Conservation (phyloP, 2,888 invertebrate species). For the Phymatocera aterrima region DNA sequence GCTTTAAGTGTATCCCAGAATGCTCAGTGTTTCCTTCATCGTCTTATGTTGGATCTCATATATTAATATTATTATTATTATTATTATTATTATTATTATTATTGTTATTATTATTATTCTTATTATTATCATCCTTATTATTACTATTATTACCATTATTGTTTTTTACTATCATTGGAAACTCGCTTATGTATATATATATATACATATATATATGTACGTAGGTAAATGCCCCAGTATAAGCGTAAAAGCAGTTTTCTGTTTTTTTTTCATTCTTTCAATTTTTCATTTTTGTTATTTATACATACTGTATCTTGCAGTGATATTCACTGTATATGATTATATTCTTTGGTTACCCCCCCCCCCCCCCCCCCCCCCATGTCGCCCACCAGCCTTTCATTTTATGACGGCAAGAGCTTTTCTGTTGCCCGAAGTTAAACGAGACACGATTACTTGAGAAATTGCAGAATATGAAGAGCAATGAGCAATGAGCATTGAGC, state of each 20-base stretch:
- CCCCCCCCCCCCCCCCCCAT: slow-evolving; percentile 41
- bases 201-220: no score
- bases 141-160: no score
- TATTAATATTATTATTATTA: no score
- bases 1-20: slow-evolving; percentile 74
- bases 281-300: slow-evolving; percentile 41
- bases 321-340: not conserved
- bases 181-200: no score
- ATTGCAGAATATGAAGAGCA: slow-evolving; percentile 74
- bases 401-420: slow-evolving; percentile 64
- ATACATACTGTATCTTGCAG: not conserved
- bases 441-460: slow-evolving; percentile 70
- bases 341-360: slow-evolving; percentile 45
- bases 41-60: slow-evolving; percentile 62
- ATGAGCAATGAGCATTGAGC: slow-evolving; percentile 68
- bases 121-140: no score
- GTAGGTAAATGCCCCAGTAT: no score
- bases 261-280: slow-evolving; percentile 48
- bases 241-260: slow-evolving; percentile 14
- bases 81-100: slow-evolving; percentile 20
- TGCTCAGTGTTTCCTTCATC: slow-evolving; percentile 72
- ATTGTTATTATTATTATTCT: slow-evolving; percentile 32
- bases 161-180: no score
- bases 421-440: slow-evolving; percentile 67
- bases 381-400: slow-evolving; percentile 53